Evolutionary conservation across 1,140 invertebrate species (phyloP).

Genomic region (Colletes latitarsis): DNA sequence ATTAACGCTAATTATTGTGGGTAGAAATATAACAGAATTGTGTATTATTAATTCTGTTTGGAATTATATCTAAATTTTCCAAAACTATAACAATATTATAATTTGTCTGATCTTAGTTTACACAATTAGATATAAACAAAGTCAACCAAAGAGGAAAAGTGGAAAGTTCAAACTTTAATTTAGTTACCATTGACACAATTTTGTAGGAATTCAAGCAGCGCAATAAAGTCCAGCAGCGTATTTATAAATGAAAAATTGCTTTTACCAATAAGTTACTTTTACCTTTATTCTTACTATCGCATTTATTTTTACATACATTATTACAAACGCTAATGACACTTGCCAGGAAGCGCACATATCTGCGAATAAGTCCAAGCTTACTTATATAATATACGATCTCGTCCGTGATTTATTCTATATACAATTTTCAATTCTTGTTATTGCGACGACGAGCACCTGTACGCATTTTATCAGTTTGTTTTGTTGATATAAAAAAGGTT

Average conservation of each 20-base stretch:
- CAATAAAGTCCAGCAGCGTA: too few relatives aligned
- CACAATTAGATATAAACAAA: too few relatives aligned
- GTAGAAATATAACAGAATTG: too few relatives aligned
- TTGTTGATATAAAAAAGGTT: background rate
- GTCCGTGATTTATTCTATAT: background rate
- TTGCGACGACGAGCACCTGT: background rate
- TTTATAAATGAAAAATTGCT: too few relatives aligned
- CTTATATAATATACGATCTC: background rate
- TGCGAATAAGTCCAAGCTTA: background rate
- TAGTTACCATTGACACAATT: too few relatives aligned
- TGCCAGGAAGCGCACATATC: background rate
- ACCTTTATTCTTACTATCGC: conserved; percentile 8
- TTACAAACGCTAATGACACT: background rate
- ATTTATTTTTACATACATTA: background rate
- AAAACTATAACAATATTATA: too few relatives aligned
- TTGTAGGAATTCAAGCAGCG: too few relatives aligned
- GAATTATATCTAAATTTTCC: too few relatives aligned
- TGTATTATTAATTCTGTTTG: too few relatives aligned
- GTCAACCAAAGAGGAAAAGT: too few relatives aligned
- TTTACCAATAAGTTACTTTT: background rate
- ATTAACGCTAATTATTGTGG: background rate
- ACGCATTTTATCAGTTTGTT: background rate
- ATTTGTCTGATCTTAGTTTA: too few relatives aligned
- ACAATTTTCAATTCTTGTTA: background rate
- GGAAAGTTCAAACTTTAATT: too few relatives aligned